A percentile compares a stretch with the other conserved stretches of the same genome.
Conservation (phyloP, 1,140 invertebrate species). For the Drosophila pectinifera region DNA sequence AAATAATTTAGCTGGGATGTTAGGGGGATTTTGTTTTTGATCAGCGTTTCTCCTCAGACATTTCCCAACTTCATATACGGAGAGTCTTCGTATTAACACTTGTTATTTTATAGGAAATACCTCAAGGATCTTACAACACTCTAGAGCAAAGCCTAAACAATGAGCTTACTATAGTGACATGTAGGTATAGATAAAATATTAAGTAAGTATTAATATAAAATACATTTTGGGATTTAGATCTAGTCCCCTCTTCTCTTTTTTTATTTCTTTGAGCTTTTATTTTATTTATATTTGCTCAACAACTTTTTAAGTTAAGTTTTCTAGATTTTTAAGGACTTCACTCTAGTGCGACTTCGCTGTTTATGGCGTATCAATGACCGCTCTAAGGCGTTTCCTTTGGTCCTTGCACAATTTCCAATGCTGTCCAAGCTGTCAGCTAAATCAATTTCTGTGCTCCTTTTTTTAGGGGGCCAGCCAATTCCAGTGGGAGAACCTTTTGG, state of each 20-base stretch:
- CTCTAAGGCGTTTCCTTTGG: conserved; percentile 11
- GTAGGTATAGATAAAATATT: too few species aligned
- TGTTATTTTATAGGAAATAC: too few species aligned
- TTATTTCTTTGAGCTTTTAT: not conserved
- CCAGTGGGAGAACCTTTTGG: conserved; percentile 72
- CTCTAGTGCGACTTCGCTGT: conserved; percentile 3
- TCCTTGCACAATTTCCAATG: conserved; percentile 34
- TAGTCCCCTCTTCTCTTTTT: not conserved
- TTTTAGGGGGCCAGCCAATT: conserved; percentile 32
- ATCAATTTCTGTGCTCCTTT: conserved; percentile 61
- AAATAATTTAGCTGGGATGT: conserved; percentile 61
- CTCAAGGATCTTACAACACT: too few species aligned
- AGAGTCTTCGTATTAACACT: not conserved
- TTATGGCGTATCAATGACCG: conserved; percentile 43
- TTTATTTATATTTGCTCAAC: too few species aligned
- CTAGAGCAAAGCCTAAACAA: too few species aligned
- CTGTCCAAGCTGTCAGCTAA: conserved; percentile 52
- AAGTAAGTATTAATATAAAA: too few species aligned
- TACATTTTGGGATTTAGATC: too few species aligned
- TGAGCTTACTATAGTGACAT: too few species aligned
- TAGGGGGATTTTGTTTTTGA: conserved; percentile 13
- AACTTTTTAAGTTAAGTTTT: not conserved
- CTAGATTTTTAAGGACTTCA: conserved; percentile 6
- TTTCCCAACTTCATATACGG: too few species aligned
- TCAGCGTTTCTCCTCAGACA: not conserved